Evolutionary conservation across 2,797 vertebrate genomes (phyloP), one percentile per base, ranked within the genome.

Genomic region (Arrhamphus sclerolepis): DNA sequence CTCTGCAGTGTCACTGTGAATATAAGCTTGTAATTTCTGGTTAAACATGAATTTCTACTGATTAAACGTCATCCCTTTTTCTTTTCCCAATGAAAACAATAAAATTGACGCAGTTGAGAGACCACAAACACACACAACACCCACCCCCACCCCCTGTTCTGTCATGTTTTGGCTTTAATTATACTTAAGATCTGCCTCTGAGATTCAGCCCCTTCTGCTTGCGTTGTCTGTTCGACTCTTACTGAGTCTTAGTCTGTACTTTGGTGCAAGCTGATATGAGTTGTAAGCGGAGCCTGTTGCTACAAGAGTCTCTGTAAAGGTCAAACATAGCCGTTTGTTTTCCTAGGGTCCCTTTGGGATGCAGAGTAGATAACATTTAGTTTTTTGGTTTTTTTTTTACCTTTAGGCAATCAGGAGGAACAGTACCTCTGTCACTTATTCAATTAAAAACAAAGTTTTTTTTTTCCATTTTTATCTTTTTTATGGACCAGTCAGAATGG

Each of bases 271-370:
- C 72, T 87, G 91, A 92, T 92, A 91, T 82, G 80, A 87, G 84
- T 81, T 77, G 92, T 92, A 93, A 93, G 85, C 75, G 63, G 91
- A 93, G 88, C 87, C 89, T 86, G 83, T 89, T 89, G 87, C 87
- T 89, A 91, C 92, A 92, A 89, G 90, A 92, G 81, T 91, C 83
- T 78, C 78, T 78, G 75, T 85, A 93, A 93, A 93, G 92, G 92
- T 93, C 92, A 92, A 92, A 90, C 86, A 91, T 83, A 81, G 82
- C 79, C 84, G 80, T 89, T 90, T 91, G 87, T 91, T 91, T 91
- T 87, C 73, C 62, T 75, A 59, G 74, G 73, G 82, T 86, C 85
- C 85, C 84, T 64, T 46, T 57, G 88, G 90, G 87, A 89, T 65
- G 56, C 73, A 66, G 81, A 82, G 77, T 83, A 83, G 83, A 85